A percentile compares a stretch with the other conserved stretches of the same genome.
Conservation (phyloP, 2,888 invertebrate species). For the Dendrolimus pini region DNA sequence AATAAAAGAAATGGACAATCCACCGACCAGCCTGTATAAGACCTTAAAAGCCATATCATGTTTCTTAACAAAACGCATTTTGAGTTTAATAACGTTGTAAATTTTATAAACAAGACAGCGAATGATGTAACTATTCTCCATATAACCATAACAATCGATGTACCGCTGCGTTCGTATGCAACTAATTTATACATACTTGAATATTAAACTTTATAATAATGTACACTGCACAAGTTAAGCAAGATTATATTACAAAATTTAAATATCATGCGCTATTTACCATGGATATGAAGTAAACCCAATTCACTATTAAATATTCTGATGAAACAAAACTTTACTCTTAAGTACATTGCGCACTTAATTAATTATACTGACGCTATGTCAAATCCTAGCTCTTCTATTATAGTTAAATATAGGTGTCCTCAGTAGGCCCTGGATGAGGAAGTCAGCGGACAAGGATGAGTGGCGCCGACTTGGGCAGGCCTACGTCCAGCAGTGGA, state of each 20-base stretch:
- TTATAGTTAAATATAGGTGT: too few species aligned
- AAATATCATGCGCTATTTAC: neutral
- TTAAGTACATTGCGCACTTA: too few species aligned
- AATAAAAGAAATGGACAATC: neutral
- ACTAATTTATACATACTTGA: neutral
- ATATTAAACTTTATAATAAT: neutral
- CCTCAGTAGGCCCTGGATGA: too few species aligned
- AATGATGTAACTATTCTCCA: neutral
- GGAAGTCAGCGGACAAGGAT: too few species aligned
- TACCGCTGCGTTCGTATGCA: neutral
- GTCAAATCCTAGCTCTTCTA: too few species aligned
- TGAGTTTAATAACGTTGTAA: conserved; percentile 5
- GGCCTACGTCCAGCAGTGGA: too few species aligned
- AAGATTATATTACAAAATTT: neutral
- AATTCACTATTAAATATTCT: too few species aligned
- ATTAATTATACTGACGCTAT: too few species aligned
- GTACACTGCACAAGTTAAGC: neutral
- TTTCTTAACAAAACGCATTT: neutral
- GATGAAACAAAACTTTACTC: too few species aligned
- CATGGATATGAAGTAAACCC: neutral
- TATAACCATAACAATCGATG: conserved; percentile 6
- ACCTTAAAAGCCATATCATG: neutral
- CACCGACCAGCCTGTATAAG: neutral
- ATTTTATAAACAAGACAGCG: neutral
- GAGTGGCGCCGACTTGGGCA: too few species aligned